Base-by-base conservation (phyloP, 2,888 invertebrate genomes). In the Lycaena phlaeas region DNA sequence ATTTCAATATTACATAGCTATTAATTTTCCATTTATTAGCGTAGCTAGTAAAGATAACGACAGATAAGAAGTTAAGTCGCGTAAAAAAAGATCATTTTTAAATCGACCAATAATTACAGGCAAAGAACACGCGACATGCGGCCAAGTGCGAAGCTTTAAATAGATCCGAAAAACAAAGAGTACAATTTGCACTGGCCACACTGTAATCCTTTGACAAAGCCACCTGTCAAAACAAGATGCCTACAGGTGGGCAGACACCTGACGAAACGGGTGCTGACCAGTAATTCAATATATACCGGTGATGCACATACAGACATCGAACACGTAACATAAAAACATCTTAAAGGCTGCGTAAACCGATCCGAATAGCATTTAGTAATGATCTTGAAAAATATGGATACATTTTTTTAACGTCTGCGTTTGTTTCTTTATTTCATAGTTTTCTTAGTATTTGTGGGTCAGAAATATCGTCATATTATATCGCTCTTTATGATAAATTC, bases 151-250 rank as follows among this genome's bases (percentile, higher is more conserved):
- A 47, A 42, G 40, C 42, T 45, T 43, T 48, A 54, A 56, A 56
- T 56, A 56, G 54, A 52, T 39, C 44, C 43, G 52, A 47, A 48
- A 53, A 53, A 54, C 54, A 54, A 56, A 53, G 56, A 53, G 44
- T 49, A 47, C 43, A 47, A 44, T 46, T 53, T 45, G 50, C 52
- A 45, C 46, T 48, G 45, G 39, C 49, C 46, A 48, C 45, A 41
- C 42, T 57, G 59, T 66, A 62, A 65, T 65, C 65, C 61, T 51
- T 59, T 65, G 67, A 72, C 66, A 67, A 63, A 61, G 57, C 54
- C 78, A 78, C 74, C 77, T 78, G 78, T 76, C 77, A 78, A 68
- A 75, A 76, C 77, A 71, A 69, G 74, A 66, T 56, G 52, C 47
- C 46, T 48, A 77, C 79, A 78, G 79, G 78, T 79, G 79, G 54